phyloP scores from a whole-genome alignment of 2,113 vertebrate species.

The Hystrix cristata region DNA sequence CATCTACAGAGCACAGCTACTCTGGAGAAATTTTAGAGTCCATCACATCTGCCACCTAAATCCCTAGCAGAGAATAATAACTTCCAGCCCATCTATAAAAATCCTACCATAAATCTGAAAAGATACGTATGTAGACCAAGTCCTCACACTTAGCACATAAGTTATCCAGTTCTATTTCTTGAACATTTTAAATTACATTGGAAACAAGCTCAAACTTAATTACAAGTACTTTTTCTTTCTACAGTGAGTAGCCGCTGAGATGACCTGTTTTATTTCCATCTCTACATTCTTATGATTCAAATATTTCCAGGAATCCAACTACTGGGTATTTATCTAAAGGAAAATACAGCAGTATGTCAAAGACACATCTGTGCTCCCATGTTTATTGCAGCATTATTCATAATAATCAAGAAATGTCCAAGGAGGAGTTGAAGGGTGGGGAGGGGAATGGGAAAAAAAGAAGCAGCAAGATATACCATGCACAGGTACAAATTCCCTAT shows the following conservation, averaged over 20 bases:
- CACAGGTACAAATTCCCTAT: too few species aligned
- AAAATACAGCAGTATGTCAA: neutral
- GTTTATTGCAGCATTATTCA: neutral
- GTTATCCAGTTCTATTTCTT: neutral
- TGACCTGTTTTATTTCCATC: neutral
- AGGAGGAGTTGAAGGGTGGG: too few species aligned
- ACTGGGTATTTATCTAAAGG: neutral
- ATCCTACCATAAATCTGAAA: neutral
- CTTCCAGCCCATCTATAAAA: neutral
- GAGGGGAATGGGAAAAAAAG: too few species aligned
- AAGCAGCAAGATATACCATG: too few species aligned
- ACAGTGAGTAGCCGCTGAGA: neutral
- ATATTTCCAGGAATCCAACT: neutral
- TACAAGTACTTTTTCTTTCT: conserved; percentile 27
- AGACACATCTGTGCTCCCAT: neutral
- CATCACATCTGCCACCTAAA: conserved; percentile 28
- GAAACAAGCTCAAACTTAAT: conserved; percentile 32
- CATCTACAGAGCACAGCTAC: neutral
- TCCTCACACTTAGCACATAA: neutral
- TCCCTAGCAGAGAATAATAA: neutral
- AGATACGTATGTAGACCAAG: conserved; percentile 21
- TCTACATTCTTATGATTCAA: conserved; percentile 16
- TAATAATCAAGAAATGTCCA: neutral
- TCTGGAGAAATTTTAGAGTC: conserved; percentile 29
- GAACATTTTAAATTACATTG: conserved; percentile 5